These are phyloP conservation scores for Carassius gibelio DNA, from an alignment of 2,113 vertebrate genomes.

Conservation along the genomic window DNA sequence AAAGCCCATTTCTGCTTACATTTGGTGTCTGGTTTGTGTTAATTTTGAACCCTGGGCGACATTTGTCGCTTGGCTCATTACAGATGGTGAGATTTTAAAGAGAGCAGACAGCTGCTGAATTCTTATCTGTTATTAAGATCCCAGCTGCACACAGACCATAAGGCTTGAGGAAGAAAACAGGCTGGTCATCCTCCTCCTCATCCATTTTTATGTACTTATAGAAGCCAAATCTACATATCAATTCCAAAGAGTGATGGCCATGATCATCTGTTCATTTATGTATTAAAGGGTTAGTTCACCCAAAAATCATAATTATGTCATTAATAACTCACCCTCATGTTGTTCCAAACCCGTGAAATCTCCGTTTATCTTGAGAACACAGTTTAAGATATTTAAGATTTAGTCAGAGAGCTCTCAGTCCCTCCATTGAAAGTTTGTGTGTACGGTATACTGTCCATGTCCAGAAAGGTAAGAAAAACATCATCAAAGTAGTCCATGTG, in stretches of 20 bases:
- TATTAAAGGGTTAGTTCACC: too few species aligned
- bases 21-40: not conserved
- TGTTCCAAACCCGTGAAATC: too few species aligned
- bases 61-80: slow-evolving; percentile 20
- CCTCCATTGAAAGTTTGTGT: too few species aligned
- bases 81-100: slow-evolving; percentile 25
- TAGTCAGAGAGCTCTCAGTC: too few species aligned
- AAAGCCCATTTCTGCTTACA: not conserved
- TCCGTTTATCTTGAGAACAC: too few species aligned
- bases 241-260: not conserved
- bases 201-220: too few species aligned
- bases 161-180: slow-evolving; percentile 89
- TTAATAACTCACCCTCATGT: too few species aligned
- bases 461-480: too few species aligned
- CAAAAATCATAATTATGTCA: too few species aligned
- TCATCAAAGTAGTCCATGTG: too few species aligned
- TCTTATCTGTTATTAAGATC: slow-evolving; percentile 34
- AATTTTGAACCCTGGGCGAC: slow-evolving; percentile 25
- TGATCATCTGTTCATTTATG: not conserved
- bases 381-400: too few species aligned
- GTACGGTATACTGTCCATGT: too few species aligned
- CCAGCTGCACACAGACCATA: slow-evolving; percentile 78
- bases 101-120: slow-evolving; percentile 34
- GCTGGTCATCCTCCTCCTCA: slow-evolving; percentile 78
- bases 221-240: slow-evolving; percentile 87